phyloP scores from a whole-genome alignment of 23 tunicate species.

The Halocynthia aurantium region DNA sequence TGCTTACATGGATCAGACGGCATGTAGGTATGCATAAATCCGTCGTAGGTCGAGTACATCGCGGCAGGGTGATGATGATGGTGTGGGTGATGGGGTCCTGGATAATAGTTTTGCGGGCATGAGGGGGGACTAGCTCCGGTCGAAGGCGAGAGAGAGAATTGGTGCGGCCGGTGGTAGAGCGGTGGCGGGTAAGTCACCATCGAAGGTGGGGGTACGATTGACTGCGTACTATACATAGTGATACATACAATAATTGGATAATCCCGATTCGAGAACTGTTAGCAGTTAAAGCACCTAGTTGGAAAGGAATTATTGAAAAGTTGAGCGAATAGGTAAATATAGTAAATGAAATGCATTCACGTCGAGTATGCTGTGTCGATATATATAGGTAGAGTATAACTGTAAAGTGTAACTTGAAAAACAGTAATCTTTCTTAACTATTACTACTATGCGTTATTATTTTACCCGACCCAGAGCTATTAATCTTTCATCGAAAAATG shows the following conservation, averaged over 20 bases:
- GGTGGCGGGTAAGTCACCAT: slow-evolving; percentile 91
- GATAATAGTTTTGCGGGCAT: slow-evolving; percentile 91
- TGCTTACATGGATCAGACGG: slow-evolving; percentile 94
- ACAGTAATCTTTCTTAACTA: too few relatives aligned
- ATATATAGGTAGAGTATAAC: too few relatives aligned
- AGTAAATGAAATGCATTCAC: too few relatives aligned
- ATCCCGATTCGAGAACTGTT: too few relatives aligned
- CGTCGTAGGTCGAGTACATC: slow-evolving; percentile 72
- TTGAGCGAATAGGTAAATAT: too few relatives aligned
- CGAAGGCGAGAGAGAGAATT: slow-evolving; percentile 75
- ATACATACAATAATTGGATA: background rate
- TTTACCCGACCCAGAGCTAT: too few relatives aligned
- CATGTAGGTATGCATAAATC: slow-evolving; percentile 62
- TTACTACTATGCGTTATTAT: too few relatives aligned
- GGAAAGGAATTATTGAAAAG: too few relatives aligned
- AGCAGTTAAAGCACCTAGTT: too few relatives aligned
- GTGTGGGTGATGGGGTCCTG: slow-evolving; percentile 64
- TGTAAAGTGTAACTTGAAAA: too few relatives aligned
- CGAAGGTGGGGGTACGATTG: slow-evolving; percentile 81
- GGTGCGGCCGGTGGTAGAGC: slow-evolving; percentile 69
- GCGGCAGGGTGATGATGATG: slow-evolving; percentile 72
- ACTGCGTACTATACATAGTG: slow-evolving; percentile 80
- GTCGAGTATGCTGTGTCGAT: too few relatives aligned
- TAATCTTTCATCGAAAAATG: too few relatives aligned
- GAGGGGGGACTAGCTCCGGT: slow-evolving; percentile 57